These are phyloP conservation scores for Macrotrachela quadricornifera DNA, from an alignment of 1,140 invertebrate genomes.

Conservation along the genomic window DNA sequence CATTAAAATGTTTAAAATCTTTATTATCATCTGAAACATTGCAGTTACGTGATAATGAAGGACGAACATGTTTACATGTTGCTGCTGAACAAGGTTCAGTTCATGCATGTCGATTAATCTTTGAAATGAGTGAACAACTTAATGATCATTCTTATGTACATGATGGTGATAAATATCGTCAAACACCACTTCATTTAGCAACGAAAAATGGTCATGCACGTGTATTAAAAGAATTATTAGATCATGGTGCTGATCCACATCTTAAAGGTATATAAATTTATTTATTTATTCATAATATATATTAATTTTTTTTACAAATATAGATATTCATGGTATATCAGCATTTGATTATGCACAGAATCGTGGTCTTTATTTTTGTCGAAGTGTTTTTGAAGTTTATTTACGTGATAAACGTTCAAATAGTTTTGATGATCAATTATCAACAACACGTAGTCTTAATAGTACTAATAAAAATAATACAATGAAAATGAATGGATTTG, in stretches of 20 bases:
- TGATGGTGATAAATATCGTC: slow-evolving; percentile 19
- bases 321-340: slow-evolving; percentile 3
- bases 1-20: slow-evolving; percentile 23
- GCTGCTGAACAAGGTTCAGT: slow-evolving; percentile 15
- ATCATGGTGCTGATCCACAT: slow-evolving; percentile 16
- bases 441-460: too few species aligned
- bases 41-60: slow-evolving; percentile 9
- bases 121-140: slow-evolving; percentile 16
- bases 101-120: slow-evolving; percentile 21
- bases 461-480: too few species aligned
- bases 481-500: too few species aligned
- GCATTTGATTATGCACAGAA: slow-evolving; percentile 3
- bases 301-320: too few species aligned
- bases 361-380: slow-evolving; percentile 3
- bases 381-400: slow-evolving; percentile 3
- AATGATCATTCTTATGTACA: slow-evolving; percentile 7
- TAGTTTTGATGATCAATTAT: too few species aligned
- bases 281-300: too few species aligned
- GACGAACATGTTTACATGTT: slow-evolving; percentile 11
- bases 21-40: slow-evolving; percentile 9
- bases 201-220: slow-evolving; percentile 25
- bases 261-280: too few species aligned
- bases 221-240: slow-evolving; percentile 26
- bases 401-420: not conserved
- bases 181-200: slow-evolving; percentile 25